Base-by-base conservation (phyloP, 2,113 vertebrate genomes). In the Aepyceros melampus region DNA sequence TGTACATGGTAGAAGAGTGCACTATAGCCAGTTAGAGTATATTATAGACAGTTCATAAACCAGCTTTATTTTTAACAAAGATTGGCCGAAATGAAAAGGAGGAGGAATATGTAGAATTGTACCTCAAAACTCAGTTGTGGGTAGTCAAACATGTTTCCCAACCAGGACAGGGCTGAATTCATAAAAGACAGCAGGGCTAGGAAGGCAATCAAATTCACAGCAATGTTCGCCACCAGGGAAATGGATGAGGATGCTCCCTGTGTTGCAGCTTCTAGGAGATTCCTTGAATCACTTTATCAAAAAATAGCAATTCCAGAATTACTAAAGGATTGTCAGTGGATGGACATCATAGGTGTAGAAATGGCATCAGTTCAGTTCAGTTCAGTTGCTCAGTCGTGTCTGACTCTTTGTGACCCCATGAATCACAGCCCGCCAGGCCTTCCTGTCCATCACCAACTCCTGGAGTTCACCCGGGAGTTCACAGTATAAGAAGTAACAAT, bases 101-200 rank as follows among this genome's bases (percentile, higher is more conserved):
- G 2, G 58, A 29, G 78, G 83, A 45, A 6, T 2, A 56, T 11
- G n/a, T 43, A 83, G 78, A 33, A 87, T 53, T 89, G 89, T 99
- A 99, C 99, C 99, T 99, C 98, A 94, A 99, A 99, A 97, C 98
- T 99, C 87, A 99, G 96, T 93, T 99, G 98, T 14, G 99, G 99
- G 90, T 98, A 99, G 98, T 99, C 98, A 51, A 99, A 99, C 98
- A 99, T 98, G 85, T 25, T 99, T 55, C 99, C 99, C 25, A 99
- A 74, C 99, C 99, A 99, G 56, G 99, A 99, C 40, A 99, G 98
- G 27, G 94, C 97, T 3, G 99, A 97, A 40, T 99, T 99, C 45
- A 99, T 2, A 91, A 99, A 99, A 86, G 99, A 98, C 93, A 99
- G 76, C 86, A 99, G 95, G 16, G 99, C 98, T 71, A 99, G 95